Percentiles rank a stretch among this genome's conserved stretches.
Evolutionary conservation across 1,140 invertebrate genomes (phyloP).

Genomic region (Armadillidium nasatum): DNA sequence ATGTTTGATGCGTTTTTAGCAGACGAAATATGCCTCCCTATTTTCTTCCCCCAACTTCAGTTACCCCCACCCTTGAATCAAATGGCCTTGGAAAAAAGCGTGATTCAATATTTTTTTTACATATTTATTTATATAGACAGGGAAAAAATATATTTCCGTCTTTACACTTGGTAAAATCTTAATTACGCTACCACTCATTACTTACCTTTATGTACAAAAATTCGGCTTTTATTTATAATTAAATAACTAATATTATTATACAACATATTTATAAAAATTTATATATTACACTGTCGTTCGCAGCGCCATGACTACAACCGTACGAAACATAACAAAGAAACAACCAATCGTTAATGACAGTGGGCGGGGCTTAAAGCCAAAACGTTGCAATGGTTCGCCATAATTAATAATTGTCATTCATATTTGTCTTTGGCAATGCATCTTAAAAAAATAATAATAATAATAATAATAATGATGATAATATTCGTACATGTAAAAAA

Average conservation of each 20-base stretch:
- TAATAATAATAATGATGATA: background rate
- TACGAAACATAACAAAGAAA: slow-evolving; percentile 1
- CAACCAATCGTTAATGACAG: background rate
- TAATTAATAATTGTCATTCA: background rate
- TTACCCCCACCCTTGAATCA: background rate
- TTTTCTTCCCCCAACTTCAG: no score
- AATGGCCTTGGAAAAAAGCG: background rate
- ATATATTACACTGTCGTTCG: background rate
- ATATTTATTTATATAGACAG: background rate
- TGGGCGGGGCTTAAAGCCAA: background rate
- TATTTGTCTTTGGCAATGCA: background rate
- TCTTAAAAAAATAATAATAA: background rate
- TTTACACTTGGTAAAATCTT: background rate
- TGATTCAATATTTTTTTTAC: background rate
- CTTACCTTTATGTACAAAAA: background rate
- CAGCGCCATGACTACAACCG: slow-evolving; percentile 2
- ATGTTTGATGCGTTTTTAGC: slow-evolving; percentile 2
- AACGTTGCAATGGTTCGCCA: background rate
- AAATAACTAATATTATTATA: background rate
- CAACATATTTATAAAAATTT: background rate
- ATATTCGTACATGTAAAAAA: no score
- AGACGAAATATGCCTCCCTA: background rate
- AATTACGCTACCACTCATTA: background rate
- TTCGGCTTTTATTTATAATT: background rate
- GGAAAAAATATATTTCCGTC: background rate